Evolutionary conservation across 1,140 invertebrate species (phyloP).

Genomic region (Nasonia longicornis): DNA sequence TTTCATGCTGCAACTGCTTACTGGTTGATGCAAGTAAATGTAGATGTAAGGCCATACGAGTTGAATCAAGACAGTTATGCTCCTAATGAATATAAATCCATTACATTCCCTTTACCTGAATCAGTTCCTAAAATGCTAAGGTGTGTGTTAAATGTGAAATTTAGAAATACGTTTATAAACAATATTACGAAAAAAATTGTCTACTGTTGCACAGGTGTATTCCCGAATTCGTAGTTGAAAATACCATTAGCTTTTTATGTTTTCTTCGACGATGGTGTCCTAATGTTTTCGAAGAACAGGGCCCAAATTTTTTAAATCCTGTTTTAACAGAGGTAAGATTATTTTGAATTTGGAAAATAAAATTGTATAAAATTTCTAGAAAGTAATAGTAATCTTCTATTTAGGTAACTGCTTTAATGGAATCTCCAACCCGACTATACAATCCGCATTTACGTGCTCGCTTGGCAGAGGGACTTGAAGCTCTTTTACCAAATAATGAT

Average conservation of each 20-base stretch:
- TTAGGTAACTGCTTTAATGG: constrained; percentile 73
- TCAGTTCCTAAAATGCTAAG: constrained; percentile 74
- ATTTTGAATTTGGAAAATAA: not conserved
- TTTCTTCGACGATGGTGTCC: constrained; percentile 78
- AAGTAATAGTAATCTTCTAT: not conserved
- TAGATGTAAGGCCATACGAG: constrained; percentile 62
- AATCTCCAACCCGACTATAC: constrained; percentile 82
- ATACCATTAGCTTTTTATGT: constrained; percentile 83
- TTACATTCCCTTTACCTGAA: constrained; percentile 78
- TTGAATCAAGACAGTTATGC: constrained; percentile 66
- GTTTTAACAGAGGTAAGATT: constrained; percentile 78
- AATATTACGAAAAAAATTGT: constrained; percentile 13
- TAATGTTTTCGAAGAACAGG: constrained; percentile 73
- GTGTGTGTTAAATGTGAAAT: constrained; percentile 58
- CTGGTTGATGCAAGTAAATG: constrained; percentile 87
- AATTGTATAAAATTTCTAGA: not conserved
- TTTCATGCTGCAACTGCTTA: constrained; percentile 85
- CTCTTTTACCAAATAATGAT: constrained; percentile 77
- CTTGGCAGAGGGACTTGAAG: constrained; percentile 89
- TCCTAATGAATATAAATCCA: constrained; percentile 68
- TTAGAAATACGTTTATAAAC: not conserved
- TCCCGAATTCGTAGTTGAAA: constrained; percentile 92
- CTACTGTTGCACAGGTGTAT: constrained; percentile 74
- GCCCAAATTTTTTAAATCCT: constrained; percentile 74
- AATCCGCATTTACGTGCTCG: constrained; percentile 94